Evolutionary conservation across 1,140 invertebrate genomes (phyloP).

Genomic region (Rhopalosiphum padi): DNA sequence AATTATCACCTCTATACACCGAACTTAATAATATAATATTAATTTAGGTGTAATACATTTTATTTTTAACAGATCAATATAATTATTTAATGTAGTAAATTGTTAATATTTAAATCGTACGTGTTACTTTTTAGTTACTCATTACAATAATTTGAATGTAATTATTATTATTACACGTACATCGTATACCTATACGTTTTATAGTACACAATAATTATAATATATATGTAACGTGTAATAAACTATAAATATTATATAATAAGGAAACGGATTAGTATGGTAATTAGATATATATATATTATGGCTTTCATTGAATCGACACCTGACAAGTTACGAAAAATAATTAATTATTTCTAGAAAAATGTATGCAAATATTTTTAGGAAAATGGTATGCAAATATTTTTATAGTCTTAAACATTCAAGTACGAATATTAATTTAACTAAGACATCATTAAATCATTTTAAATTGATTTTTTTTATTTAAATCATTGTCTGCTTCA

Average conservation of each 20-base stretch:
- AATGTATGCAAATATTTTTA: not conserved
- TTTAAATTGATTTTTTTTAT: not conserved
- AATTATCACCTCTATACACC: not conserved
- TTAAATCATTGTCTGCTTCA: not conserved
- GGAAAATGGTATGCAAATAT: not conserved
- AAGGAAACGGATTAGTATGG: not conserved
- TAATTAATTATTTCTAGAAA: not conserved
- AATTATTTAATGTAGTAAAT: not conserved
- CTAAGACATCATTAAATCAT: not conserved
- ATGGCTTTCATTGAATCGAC: not conserved
- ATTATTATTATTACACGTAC: not conserved
- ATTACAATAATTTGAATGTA: not conserved
- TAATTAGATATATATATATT: not conserved
- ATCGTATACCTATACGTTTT: too few relatives aligned
- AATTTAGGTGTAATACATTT: not conserved
- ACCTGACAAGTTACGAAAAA: not conserved
- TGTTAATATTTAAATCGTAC: not conserved
- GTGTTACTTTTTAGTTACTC: not conserved
- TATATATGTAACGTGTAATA: not conserved
- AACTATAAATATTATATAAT: not conserved
- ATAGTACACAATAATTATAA: not conserved
- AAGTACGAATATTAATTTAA: slow-evolving; percentile 7
- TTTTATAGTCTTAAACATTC: not conserved
- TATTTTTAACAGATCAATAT: not conserved
- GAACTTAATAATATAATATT: not conserved